Conservation (phyloP, 1,140 invertebrate species). For the Periplaneta americana region DNA sequence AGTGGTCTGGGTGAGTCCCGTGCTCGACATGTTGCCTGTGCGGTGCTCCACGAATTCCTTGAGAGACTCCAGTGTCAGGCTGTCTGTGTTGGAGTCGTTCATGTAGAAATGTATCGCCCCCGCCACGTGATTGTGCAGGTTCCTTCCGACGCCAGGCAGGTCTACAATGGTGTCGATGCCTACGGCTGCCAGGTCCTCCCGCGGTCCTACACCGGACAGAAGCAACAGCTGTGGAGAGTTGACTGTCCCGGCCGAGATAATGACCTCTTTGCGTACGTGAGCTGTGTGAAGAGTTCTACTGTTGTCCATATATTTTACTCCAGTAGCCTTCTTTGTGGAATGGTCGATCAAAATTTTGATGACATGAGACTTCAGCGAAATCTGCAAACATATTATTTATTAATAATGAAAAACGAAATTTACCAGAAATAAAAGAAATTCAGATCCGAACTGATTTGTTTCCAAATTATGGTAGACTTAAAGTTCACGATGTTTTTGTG, state of each 20-base stretch:
- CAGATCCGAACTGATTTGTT: too few species aligned
- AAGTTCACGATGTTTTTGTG: too few species aligned
- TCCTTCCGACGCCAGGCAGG: conserved; percentile 50
- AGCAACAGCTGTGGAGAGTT: conserved; percentile 11
- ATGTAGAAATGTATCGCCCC: conserved; percentile 37
- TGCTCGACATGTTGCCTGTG: conserved; percentile 40
- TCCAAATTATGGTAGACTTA: too few species aligned
- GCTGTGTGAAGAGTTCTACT: background rate
- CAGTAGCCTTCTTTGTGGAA: conserved; percentile 41
- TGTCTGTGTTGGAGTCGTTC: conserved; percentile 9
- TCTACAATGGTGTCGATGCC: conserved; percentile 29
- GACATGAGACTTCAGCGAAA: conserved; percentile 78
- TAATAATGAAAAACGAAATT: too few species aligned
- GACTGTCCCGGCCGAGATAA: conserved; percentile 3
- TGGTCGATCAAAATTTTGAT: conserved; percentile 43
- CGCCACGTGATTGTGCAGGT: conserved; percentile 48
- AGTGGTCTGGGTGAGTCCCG: conserved; percentile 40
- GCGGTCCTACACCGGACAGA: conserved; percentile 11
- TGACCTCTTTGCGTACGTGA: conserved; percentile 3
- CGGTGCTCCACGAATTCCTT: conserved; percentile 21
- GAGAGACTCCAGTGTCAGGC: background rate
- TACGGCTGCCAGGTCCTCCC: background rate
- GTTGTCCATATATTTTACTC: conserved; percentile 50
- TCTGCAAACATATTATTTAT: too few species aligned
- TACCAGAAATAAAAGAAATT: too few species aligned